Evolutionary conservation across 1,140 invertebrate species (phyloP).

Genomic region (Pectinophora gossypiella): DNA sequence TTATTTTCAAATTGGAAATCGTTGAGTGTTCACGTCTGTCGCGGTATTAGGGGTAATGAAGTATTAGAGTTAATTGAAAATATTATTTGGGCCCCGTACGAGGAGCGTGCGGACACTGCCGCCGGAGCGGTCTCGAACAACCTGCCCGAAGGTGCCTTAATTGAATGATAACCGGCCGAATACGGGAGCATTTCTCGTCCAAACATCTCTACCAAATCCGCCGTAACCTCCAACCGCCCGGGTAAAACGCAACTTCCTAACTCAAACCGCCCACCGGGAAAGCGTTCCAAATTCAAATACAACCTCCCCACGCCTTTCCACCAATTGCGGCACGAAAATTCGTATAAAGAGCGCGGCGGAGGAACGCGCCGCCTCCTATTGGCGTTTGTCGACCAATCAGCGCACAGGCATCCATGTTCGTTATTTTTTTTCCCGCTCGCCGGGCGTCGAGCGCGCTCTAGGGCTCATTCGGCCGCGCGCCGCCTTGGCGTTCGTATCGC

Average conservation of each 20-base stretch:
- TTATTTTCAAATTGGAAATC: slow-evolving; percentile 36
- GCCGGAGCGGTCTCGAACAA: slow-evolving; percentile 12
- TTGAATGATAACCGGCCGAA: slow-evolving; percentile 59
- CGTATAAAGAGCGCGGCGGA: slow-evolving; percentile 36
- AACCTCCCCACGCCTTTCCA: slow-evolving; percentile 30
- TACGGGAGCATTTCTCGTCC: slow-evolving; percentile 31
- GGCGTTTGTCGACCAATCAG: slow-evolving; percentile 38
- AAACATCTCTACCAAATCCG: slow-evolving; percentile 24
- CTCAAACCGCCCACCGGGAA: slow-evolving; percentile 53
- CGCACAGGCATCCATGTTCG: slow-evolving; percentile 42
- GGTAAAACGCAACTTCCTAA: slow-evolving; percentile 47
- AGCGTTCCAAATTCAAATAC: slow-evolving; percentile 61
- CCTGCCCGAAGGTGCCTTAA: slow-evolving; percentile 56
- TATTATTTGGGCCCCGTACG: slow-evolving; percentile 19
- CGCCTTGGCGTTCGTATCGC: slow-evolving; percentile 64
- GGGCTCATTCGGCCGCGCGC: slow-evolving; percentile 67
- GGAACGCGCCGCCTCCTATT: slow-evolving; percentile 34
- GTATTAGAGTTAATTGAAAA: slow-evolving; percentile 67
- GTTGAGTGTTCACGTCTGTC: slow-evolving; percentile 41
- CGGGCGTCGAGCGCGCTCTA: slow-evolving; percentile 25
- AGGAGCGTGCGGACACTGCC: background rate
- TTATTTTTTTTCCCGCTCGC: slow-evolving; percentile 39
- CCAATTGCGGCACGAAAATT: slow-evolving; percentile 37
- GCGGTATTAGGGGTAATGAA: slow-evolving; percentile 67
- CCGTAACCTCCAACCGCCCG: slow-evolving; percentile 40